Base-by-base conservation (phyloP, 2,797 vertebrate genomes). In the Psittacula echo region DNA sequence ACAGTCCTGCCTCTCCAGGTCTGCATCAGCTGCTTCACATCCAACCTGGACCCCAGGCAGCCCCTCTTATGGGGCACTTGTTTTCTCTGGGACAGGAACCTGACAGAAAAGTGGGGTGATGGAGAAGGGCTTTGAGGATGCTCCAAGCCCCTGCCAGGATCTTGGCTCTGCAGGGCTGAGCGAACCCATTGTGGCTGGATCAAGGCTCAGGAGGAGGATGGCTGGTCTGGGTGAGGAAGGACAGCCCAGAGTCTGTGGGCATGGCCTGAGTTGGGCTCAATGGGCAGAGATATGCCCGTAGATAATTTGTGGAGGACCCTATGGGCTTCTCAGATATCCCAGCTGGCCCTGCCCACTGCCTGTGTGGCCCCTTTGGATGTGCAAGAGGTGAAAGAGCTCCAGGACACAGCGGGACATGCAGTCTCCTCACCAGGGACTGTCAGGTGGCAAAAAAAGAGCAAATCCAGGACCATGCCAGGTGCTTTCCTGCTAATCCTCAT, bases 331-430 rank as follows among this genome's bases (percentile, higher is more conserved):
- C 23, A 77, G 29, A 19, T 13, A 27, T 32, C 32, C 34, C n/a
- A 29, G 0, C 30, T 1, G 0, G 7, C 34, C 41, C 22, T 29
- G 30, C 27, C 10, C 26, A 2, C 24, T 47, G 21, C 62, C 65
- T 34, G 24, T 39, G 30, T 66, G 51, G 9, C 72, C 60, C 13
- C 37, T 44, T 45, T 51, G 42, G 39, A 58, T 12, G 9, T 53
- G 39, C 9, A 23, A 10, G 3, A 13, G 29, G 42, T 29, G n/a
- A n/a, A 70, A 23, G 26, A 75, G 29, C 45, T 70, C 51, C 58
- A 58, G 68, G 37, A 64, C 18, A 13, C 44, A 48, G 24, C 0
- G 2, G 73, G 51, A 41, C 1, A 4, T 66, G 29, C 22, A 6
- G 23, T 7, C 18, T 12, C 34, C 68, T 85, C 70, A 13, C 29